Conservation (phyloP, 2,797 vertebrate species). For the Manis javanica region DNA sequence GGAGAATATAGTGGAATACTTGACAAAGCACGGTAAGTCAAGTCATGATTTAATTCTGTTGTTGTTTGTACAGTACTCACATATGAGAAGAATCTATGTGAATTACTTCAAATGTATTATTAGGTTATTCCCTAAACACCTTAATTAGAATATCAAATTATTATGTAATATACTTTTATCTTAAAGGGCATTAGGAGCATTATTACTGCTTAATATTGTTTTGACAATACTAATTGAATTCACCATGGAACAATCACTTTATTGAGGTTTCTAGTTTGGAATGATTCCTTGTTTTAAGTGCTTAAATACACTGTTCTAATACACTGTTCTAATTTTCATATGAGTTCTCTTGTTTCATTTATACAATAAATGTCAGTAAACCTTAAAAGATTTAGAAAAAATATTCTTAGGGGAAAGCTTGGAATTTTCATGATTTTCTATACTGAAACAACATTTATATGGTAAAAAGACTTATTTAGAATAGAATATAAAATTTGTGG, state of each 20-base stretch:
- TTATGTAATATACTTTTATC: background rate
- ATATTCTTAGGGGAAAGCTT: background rate
- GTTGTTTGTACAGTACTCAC: background rate
- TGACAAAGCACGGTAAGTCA: conserved; percentile 49
- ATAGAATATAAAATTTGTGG: background rate
- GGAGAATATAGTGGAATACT: conserved; percentile 53
- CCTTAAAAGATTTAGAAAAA: background rate
- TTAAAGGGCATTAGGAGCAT: background rate
- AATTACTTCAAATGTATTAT: background rate
- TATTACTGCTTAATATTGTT: background rate
- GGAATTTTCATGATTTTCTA: background rate
- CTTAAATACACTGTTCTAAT: background rate
- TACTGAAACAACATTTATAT: conserved; percentile 10
- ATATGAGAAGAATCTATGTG: background rate
- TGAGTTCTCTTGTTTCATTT: background rate
- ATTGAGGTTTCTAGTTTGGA: conserved; percentile 4
- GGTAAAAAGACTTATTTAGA: background rate
- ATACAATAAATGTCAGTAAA: background rate
- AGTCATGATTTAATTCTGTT: background rate
- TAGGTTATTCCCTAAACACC: background rate
- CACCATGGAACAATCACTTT: background rate
- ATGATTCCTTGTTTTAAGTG: conserved; percentile 8
- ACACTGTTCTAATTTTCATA: background rate
- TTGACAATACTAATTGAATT: background rate
- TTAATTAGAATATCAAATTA: background rate